phyloP scores from a whole-genome alignment of 2,797 vertebrate genomes.

The Anniella stebbinsi region DNA sequence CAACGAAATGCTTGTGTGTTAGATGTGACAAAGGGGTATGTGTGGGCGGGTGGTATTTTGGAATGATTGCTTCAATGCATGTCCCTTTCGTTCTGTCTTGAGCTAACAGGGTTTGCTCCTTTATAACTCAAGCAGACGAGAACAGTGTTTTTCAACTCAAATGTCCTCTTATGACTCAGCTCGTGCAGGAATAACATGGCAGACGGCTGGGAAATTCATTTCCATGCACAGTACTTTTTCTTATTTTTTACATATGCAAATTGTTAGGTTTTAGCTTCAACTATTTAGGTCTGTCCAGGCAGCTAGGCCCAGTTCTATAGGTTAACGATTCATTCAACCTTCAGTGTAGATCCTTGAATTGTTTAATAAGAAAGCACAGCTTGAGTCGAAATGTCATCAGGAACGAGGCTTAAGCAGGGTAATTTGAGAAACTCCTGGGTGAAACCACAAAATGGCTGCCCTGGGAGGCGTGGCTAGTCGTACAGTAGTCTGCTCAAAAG shows the following conservation, averaged over 20 bases:
- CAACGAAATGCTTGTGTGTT: neutral
- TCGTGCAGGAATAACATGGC: neutral
- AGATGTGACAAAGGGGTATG: no score
- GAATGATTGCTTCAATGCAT: neutral
- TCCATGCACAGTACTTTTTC: neutral
- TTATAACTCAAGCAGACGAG: neutral
- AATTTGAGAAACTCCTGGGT: no score
- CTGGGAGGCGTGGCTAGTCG: no score
- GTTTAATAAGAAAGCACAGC: neutral
- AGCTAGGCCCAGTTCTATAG: neutral
- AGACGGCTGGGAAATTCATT: neutral
- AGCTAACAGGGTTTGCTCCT: neutral
- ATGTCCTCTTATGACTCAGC: neutral
- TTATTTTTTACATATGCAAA: neutral
- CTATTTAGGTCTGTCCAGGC: neutral
- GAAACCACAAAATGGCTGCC: no score
- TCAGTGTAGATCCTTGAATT: neutral
- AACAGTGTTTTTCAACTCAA: neutral
- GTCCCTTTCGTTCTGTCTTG: neutral
- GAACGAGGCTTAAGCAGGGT: neutral
- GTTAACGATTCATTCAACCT: neutral
- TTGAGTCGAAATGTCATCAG: neutral
- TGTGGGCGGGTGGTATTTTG: neutral
- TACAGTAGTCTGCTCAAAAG: no score
- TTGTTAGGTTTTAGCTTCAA: neutral